Base-by-base conservation (phyloP, 1,140 invertebrate species). In the Atta cephalotes region DNA sequence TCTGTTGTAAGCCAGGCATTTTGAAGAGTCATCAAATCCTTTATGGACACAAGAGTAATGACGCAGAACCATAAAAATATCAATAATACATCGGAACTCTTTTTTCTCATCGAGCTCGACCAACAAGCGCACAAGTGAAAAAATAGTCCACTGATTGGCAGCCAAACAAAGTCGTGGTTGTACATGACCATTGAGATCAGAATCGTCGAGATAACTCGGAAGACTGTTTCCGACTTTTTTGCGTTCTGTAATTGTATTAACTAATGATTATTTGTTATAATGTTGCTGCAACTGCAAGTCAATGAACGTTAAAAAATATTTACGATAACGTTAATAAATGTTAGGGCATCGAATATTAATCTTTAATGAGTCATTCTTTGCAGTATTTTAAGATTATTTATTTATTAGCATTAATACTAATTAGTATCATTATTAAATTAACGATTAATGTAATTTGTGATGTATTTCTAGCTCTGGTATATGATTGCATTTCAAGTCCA, bases 31-130 rank as follows among this genome's bases (percentile, higher is more conserved):
- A 88, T 80, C 53, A 88, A 76, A 78, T 93, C 86, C 65, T 89
- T 89, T 31, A 91, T 68, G 10, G 82, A 78, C 68, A 89, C 85
- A 14, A 94, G 71, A 72, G 71, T 25, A 63, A 88, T 92, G 9
- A 94, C 86, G 49, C 88, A 92, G 9, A 93, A 85, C 95, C 94
- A 95, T 68, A 95, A 87, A 87, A 94, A 49, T 72, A 91, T 80
- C 45, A 93, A 74, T 18, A 95, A 89, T 60, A 93, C 68, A 82
- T 95, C 92, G 16, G 78, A 88, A 70, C 49, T 87, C 68, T 86
- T 86, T 82, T 62, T 92, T 45, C 63, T 91, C 49, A 80, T 70
- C 60, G 84, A 84, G 39, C 74, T 88, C 28, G 85, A 56, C 9
- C 92, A 87, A 65, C 72, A 92, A 49, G 91, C 85, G 66, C 90